Conservation (phyloP, 2,113 vertebrate species). For the Pipa parva region DNA sequence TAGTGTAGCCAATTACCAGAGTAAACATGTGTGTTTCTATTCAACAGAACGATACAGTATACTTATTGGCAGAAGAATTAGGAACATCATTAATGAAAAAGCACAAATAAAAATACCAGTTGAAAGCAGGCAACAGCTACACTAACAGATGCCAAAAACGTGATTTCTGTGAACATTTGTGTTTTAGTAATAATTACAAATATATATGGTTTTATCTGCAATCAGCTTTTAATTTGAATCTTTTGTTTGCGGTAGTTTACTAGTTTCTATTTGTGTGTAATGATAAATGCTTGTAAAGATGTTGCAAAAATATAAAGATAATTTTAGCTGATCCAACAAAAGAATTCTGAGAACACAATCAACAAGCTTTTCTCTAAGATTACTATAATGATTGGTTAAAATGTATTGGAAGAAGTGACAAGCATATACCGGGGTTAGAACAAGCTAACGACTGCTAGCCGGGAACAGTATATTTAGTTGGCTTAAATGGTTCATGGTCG, state of each 20-base stretch:
- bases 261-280: not conserved
- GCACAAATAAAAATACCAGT: not conserved
- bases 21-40: not conserved
- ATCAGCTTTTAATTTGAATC: not conserved
- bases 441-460: not conserved
- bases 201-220: not conserved
- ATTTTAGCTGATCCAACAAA: not conserved
- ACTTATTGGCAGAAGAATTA: not conserved
- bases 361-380: not conserved
- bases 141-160: not conserved
- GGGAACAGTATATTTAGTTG: not conserved
- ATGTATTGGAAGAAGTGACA: not conserved
- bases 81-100: not conserved
- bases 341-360: not conserved
- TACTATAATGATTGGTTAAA: not conserved
- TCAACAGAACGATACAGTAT: not conserved
- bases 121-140: not conserved
- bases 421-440: not conserved
- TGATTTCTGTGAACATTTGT: not conserved
- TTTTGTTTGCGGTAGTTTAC: not conserved
- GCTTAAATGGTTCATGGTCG: not conserved
- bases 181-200: not conserved
- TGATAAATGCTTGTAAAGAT: not conserved
- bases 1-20: no score
- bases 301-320: not conserved